Conservation (phyloP, 2,113 vertebrate genomes). For the Tiliqua scincoides region DNA sequence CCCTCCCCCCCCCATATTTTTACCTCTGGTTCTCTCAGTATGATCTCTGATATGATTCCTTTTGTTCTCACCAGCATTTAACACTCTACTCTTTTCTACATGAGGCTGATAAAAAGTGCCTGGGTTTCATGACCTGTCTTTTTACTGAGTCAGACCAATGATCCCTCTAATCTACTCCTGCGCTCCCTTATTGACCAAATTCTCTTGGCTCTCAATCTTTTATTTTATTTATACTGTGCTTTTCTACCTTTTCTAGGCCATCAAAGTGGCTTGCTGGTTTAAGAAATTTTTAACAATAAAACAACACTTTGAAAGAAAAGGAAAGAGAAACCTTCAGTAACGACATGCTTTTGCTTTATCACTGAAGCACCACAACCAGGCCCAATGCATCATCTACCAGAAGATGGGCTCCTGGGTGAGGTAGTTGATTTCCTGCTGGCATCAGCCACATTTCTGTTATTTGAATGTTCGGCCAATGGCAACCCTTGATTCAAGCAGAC, state of each 20-base stretch:
- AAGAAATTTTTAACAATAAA: too few relatives aligned
- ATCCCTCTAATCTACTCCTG: background rate
- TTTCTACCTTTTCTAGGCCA: too few relatives aligned
- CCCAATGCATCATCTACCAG: background rate
- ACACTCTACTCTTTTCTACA: background rate
- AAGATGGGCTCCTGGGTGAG: background rate
- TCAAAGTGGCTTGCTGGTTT: too few relatives aligned
- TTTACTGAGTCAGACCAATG: background rate
- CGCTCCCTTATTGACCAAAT: background rate
- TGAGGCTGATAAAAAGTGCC: background rate
- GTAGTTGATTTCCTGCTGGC: background rate
- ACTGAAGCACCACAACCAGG: background rate
- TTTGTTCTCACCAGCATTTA: background rate
- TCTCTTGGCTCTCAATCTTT: background rate
- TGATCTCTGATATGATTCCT: background rate
- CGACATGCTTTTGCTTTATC: background rate
- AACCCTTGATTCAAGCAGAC: background rate
- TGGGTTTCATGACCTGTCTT: background rate
- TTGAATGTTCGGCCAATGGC: too few relatives aligned
- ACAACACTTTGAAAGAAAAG: too few relatives aligned
- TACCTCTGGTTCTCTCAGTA: background rate
- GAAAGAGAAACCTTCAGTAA: too few relatives aligned
- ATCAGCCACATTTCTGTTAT: background rate
- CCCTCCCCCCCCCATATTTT: background rate
- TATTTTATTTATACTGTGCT: too few relatives aligned